Base-by-base conservation (phyloP, 2,113 vertebrate species). In the Circaetus gallicus region DNA sequence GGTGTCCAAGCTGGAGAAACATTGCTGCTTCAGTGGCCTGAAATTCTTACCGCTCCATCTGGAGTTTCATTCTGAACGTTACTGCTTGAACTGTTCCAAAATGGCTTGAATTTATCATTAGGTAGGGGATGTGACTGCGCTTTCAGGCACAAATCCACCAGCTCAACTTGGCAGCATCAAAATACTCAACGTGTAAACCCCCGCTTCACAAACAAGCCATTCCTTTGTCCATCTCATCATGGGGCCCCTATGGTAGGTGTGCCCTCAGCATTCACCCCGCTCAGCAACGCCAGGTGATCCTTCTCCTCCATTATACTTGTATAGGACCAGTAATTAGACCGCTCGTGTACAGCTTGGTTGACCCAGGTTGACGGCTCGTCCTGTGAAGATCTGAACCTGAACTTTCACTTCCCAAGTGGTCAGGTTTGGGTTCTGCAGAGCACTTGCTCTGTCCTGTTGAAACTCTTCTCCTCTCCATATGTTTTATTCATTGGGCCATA, bases 201-300 rank as follows among this genome's bases (percentile, higher is more conserved):
- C 16, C 2, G 5, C 38, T 77, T 69, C 49, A 71, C 66, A 76
- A 91, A 79, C 13, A 85, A 88, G 18, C 43, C 26, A 18, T 78
- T 74, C 24, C n/a, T 43, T 79, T 85, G 59, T 42, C 31, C 24
- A 2, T 85, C 34, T 85, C 7, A 21, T 38, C 0, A 0, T 47
- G n/a, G 12, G 14, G 13, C 42, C 84, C 2, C 2, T 74, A 19
- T 43, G 28, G 61, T 40, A 26, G 28, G 6, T 26, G 38, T 76
- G 38, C 32, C 50, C 22, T 78, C 34, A 72, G 47, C 65, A 11
- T 42, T 84, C 45, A 52, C 15, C 4, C 11, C 4, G 0, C 38
- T 19, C 24, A 52, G 42, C 50, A 72, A 7, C 4, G 5, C 29
- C 49, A 63, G 36, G 42, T 71, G 73, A 52, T 52, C n/a, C 47